These are phyloP conservation scores for Drosophila barbarae DNA, from an alignment of 2,888 invertebrate genomes.

Conservation along the genomic window DNA sequence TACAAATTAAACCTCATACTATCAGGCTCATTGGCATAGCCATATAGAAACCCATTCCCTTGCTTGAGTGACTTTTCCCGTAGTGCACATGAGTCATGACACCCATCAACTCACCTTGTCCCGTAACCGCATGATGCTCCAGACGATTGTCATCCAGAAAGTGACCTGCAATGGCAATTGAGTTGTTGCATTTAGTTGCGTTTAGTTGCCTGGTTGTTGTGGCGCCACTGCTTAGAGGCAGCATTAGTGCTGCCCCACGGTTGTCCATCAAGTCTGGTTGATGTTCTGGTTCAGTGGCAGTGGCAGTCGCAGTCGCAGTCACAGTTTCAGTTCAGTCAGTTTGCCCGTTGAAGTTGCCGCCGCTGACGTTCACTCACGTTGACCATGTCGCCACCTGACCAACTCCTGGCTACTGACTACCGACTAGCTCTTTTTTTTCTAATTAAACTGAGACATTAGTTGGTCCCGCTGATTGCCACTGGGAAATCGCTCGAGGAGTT, in stretches of 20 bases:
- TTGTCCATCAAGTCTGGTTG: conserved; percentile 61
- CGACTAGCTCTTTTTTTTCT: conserved; percentile 50
- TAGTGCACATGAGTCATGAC: conserved; percentile 66
- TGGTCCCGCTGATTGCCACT: conserved; percentile 68
- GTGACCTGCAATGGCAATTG: conserved; percentile 77
- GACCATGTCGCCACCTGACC: conserved; percentile 52
- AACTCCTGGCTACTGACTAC: conserved; percentile 15
- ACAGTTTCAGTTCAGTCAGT: conserved; percentile 22
- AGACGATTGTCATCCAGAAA: conserved; percentile 80
- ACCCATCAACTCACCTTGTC: conserved; percentile 73
- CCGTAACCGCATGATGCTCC: conserved; percentile 78
- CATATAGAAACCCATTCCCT: neutral
- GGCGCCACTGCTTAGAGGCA: conserved; percentile 56
- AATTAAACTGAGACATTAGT: conserved; percentile 70
- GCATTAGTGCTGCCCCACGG: conserved; percentile 70
- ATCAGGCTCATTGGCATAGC: neutral
- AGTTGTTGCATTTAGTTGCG: conserved; percentile 66
- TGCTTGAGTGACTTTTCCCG: conserved; percentile 7
- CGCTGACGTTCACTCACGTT: conserved; percentile 66
- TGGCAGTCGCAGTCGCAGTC: conserved; percentile 8
- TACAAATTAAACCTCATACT: neutral
- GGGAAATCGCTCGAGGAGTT: conserved; percentile 66
- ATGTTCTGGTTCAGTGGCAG: conserved; percentile 46
- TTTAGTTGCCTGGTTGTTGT: conserved; percentile 59
- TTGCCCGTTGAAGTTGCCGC: conserved; percentile 50